These are phyloP conservation scores for Melanaphis sacchari DNA, from an alignment of 1,140 invertebrate species.

Conservation along the genomic window DNA sequence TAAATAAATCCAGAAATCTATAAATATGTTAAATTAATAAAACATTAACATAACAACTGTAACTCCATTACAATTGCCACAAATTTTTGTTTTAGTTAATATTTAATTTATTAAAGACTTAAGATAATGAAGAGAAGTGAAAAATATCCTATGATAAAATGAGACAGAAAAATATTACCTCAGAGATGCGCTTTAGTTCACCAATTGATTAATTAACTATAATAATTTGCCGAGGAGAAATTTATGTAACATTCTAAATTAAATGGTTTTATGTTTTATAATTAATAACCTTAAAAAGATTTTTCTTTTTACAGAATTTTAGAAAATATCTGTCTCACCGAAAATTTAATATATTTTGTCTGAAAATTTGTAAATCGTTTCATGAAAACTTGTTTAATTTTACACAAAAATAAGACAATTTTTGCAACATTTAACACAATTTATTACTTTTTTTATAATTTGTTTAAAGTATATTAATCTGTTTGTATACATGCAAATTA, in stretches of 20 bases:
- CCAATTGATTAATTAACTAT: not conserved
- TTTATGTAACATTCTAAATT: not conserved
- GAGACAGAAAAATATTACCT: not conserved
- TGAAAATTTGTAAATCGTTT: not conserved
- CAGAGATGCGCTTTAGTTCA: not conserved
- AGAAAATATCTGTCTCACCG: too few relatives aligned
- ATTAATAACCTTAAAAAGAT: too few relatives aligned
- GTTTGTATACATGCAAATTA: not conserved
- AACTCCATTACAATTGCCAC: too few relatives aligned
- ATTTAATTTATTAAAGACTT: not conserved
- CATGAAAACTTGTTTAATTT: not conserved
- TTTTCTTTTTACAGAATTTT: too few relatives aligned
- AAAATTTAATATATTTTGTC: not conserved
- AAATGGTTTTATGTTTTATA: not conserved
- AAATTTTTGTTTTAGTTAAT: too few relatives aligned
- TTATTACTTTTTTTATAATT: not conserved
- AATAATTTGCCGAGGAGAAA: not conserved
- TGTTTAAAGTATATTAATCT: not conserved
- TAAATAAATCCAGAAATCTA: too few relatives aligned
- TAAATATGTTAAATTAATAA: too few relatives aligned
- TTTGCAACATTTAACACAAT: not conserved
- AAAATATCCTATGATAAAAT: not conserved
- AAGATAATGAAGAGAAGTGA: not conserved
- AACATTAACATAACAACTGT: too few relatives aligned
- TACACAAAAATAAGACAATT: not conserved